Percentiles rank a stretch among this genome's conserved stretches.
Conservation (phyloP, 2,797 vertebrate species). For the Tamandua tetradactyla region DNA sequence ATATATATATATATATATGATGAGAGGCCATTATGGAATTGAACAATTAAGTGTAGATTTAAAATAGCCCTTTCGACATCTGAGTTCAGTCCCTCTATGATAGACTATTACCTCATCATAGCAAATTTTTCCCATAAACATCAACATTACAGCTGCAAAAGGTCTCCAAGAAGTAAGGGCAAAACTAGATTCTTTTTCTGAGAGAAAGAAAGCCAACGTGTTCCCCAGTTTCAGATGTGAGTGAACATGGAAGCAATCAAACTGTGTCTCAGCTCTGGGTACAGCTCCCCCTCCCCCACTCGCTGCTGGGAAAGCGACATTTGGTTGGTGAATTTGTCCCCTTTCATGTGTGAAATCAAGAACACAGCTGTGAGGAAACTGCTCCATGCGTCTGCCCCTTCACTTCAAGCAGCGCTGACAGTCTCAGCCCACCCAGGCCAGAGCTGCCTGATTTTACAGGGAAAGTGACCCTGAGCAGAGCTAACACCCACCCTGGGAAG, state of each 20-base stretch:
- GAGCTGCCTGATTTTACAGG: too few relatives aligned
- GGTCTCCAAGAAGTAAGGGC: slow-evolving; percentile 36
- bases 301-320: neutral
- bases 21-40: neutral
- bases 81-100: slow-evolving; percentile 69
- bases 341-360: slow-evolving; percentile 13
- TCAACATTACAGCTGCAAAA: slow-evolving; percentile 28
- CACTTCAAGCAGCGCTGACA: neutral
- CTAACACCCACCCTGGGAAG: neutral
- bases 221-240: neutral
- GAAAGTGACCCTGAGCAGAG: neutral
- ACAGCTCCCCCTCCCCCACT: neutral
- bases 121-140: slow-evolving; percentile 54
- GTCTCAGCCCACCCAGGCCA: neutral
- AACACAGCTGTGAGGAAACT: neutral
- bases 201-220: neutral
- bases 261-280: neutral
- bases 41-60: slow-evolving; percentile 37
- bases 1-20: neutral
- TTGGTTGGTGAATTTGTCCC: neutral
- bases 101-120: slow-evolving; percentile 61
- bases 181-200: slow-evolving; percentile 1
- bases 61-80: slow-evolving; percentile 51
- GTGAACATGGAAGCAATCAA: neutral
- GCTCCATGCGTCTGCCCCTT: neutral